Evolutionary conservation across 1,140 invertebrate genomes (phyloP).

Genomic region (Frieseomelitta varia): DNA sequence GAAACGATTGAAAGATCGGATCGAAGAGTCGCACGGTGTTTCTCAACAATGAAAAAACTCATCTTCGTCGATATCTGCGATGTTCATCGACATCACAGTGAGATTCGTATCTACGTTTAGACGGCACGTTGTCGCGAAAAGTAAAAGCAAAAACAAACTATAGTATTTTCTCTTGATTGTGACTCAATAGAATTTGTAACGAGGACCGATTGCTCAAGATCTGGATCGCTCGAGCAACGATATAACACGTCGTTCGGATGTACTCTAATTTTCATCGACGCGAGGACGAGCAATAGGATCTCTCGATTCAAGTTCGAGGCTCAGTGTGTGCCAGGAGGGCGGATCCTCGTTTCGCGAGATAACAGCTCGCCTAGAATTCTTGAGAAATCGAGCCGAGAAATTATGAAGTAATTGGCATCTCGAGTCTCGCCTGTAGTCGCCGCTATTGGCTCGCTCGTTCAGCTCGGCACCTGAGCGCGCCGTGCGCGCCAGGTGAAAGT

Average conservation of each 20-base stretch:
- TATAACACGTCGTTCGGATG: no score
- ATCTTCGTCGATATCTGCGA: background rate
- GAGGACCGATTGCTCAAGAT: no score
- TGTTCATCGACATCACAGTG: background rate
- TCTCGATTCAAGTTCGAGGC: conserved; percentile 1
- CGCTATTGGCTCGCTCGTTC: conserved; percentile 23
- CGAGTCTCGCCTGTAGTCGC: conserved; percentile 48
- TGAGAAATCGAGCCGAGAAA: conserved; percentile 47
- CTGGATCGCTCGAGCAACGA: no score
- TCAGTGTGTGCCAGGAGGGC: conserved; percentile 21
- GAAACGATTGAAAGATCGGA: background rate
- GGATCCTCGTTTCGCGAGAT: conserved; percentile 12
- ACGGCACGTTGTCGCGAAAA: no score
- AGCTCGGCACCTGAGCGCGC: conserved; percentile 41
- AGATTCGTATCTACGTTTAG: background rate
- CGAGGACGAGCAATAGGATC: conserved; percentile 4
- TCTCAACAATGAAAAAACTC: background rate
- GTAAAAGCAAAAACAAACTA: no score
- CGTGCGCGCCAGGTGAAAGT: conserved; percentile 71
- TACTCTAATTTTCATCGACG: background rate
- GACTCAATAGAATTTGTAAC: no score
- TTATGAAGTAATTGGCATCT: conserved; percentile 67
- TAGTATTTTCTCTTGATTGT: no score
- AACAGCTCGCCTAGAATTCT: conserved; percentile 36
- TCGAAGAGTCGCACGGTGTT: background rate